A percentile compares a stretch with the other conserved stretches of the same genome.
phyloP scores from a whole-genome alignment of 2,888 invertebrate species.

The Erebia ligea region DNA sequence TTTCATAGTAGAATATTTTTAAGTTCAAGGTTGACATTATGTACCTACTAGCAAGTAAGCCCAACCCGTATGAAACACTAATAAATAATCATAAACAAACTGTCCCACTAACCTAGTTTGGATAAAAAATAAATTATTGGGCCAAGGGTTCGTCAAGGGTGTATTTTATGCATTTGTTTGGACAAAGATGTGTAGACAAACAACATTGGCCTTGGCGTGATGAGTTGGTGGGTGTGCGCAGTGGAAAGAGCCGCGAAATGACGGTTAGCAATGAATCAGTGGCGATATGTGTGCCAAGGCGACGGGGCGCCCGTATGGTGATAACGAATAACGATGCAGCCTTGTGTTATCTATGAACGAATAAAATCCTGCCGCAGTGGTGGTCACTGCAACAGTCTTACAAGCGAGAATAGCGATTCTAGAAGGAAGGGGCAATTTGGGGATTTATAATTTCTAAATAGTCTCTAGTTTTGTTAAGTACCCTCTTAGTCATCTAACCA shows the following conservation, averaged over 20 bases:
- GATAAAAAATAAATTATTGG: constrained; percentile 25
- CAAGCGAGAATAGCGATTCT: too few relatives aligned
- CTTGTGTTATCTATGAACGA: constrained; percentile 45
- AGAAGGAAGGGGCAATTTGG: too few relatives aligned
- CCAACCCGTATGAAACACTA: constrained; percentile 29
- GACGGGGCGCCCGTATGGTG: constrained; percentile 69
- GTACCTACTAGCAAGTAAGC: background rate
- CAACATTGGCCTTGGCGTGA: constrained; percentile 60
- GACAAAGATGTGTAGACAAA: constrained; percentile 51
- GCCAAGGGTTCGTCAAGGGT: constrained; percentile 36
- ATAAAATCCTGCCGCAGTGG: background rate
- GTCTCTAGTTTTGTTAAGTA: too few relatives aligned
- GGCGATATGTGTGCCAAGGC: constrained; percentile 70
- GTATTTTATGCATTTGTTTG: constrained; percentile 40
- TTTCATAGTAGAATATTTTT: too few relatives aligned
- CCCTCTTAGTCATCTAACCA: too few relatives aligned
- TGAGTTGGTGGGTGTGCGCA: constrained; percentile 53
- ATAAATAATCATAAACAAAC: constrained; percentile 4
- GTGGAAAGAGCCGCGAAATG: constrained; percentile 56
- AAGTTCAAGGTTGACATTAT: too few relatives aligned
- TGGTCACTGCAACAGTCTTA: background rate
- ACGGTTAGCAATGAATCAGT: constrained; percentile 51
- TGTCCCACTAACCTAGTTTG: constrained; percentile 22
- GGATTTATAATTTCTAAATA: too few relatives aligned
- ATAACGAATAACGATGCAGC: constrained; percentile 71